phyloP scores from a whole-genome alignment of 2,888 invertebrate species.

The Patella ulyssiponensis region DNA sequence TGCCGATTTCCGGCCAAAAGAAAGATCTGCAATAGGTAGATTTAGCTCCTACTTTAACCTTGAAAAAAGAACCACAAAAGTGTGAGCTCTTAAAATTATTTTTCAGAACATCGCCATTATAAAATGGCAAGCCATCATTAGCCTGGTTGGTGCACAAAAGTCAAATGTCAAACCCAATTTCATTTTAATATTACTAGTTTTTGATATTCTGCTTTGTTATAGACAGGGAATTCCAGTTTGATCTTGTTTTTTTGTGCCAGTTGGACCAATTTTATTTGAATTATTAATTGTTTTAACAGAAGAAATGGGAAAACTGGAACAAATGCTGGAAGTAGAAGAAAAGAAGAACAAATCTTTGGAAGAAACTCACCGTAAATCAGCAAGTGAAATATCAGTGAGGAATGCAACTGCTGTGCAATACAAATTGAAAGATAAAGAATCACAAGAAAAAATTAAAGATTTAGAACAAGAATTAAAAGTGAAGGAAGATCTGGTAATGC shows the following conservation, averaged over 20 bases:
- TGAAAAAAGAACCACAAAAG: too few species aligned
- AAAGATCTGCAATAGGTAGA: too few species aligned
- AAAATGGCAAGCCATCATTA: background rate
- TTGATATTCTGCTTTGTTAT: background rate
- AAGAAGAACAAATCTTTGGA: conserved; percentile 51
- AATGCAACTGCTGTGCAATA: conserved; percentile 47
- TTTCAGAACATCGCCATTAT: too few species aligned
- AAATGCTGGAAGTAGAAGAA: conserved; percentile 60
- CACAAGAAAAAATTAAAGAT: conserved; percentile 51
- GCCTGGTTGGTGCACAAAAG: background rate
- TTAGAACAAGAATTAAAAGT: conserved; percentile 63
- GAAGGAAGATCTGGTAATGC: conserved; percentile 65
- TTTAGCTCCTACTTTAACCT: too few species aligned
- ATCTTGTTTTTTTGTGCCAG: too few species aligned
- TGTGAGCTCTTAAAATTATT: too few species aligned
- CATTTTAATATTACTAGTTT: background rate
- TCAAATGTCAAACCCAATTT: background rate
- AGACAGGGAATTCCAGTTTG: background rate
- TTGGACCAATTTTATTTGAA: too few species aligned
- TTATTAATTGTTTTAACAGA: conserved; percentile 43
- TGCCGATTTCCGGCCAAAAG: too few species aligned
- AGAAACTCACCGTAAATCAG: conserved; percentile 59
- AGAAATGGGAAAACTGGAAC: conserved; percentile 61
- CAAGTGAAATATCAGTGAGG: conserved; percentile 52
- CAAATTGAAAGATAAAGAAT: conserved; percentile 45